These are phyloP conservation scores for Burhinus bistriatus DNA, from an alignment of 2,113 vertebrate species.

Conservation along the genomic window DNA sequence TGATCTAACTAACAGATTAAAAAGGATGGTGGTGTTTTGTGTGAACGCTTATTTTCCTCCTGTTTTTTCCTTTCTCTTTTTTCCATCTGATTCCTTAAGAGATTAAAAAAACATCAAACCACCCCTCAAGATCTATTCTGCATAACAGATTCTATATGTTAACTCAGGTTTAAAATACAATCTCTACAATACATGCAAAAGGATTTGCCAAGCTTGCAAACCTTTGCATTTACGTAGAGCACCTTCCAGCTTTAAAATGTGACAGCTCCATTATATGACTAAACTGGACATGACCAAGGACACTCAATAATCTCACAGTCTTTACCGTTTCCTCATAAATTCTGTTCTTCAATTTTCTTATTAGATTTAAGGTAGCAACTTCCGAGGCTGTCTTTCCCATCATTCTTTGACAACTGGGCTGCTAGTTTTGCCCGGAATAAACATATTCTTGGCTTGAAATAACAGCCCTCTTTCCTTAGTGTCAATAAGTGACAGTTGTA, in stretches of 20 bases:
- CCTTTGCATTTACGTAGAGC: neutral
- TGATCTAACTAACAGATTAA: neutral
- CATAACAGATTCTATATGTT: neutral
- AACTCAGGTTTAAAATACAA: neutral
- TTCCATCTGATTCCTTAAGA: neutral
- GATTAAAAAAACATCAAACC: neutral
- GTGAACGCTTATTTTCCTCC: neutral
- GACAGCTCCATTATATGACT: neutral
- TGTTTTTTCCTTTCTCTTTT: neutral
- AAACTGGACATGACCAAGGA: neutral
- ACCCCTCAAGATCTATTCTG: neutral
- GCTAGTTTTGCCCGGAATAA: neutral
- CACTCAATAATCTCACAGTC: neutral
- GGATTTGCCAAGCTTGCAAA: neutral
- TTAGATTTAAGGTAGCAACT: neutral
- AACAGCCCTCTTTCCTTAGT: neutral
- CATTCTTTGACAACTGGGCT: neutral
- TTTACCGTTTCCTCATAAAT: neutral
- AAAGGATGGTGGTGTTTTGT: neutral
- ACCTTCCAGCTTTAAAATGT: neutral
- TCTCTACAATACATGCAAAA: neutral
- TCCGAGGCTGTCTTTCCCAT: neutral
- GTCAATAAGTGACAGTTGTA: neutral
- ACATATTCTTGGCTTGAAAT: neutral
- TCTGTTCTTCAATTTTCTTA: neutral